These are phyloP conservation scores for Gallinago jamesoni DNA, from an alignment of 2,113 vertebrate genomes.

Conservation along the genomic window DNA sequence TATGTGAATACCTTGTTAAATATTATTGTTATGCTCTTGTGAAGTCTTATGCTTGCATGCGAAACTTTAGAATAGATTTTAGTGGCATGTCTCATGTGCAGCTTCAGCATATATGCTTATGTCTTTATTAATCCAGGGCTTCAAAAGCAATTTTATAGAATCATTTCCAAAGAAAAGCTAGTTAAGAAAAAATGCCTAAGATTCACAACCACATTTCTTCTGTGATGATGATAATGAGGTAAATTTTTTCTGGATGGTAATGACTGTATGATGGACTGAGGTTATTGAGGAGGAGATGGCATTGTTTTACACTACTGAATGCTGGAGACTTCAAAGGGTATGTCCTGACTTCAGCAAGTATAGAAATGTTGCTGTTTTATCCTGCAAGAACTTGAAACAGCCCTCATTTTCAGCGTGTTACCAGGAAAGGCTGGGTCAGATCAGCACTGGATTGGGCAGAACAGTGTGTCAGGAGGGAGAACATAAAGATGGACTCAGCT, in stretches of 20 bases:
- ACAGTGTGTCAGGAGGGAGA: neutral
- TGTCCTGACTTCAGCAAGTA: neutral
- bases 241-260: neutral
- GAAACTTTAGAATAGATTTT: neutral
- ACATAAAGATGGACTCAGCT: neutral
- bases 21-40: neutral
- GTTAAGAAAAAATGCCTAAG: neutral
- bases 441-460: neutral
- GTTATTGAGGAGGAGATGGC: neutral
- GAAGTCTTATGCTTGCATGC: neutral
- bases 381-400: neutral
- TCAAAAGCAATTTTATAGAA: neutral
- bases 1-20: neutral
- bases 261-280: neutral
- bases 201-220: neutral
- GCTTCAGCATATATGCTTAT: neutral
- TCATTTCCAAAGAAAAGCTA: neutral
- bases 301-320: neutral
- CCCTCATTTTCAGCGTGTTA: neutral
- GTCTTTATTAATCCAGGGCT: neutral
- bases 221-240: neutral
- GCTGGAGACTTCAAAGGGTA: neutral
- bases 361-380: neutral
- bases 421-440: neutral
- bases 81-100: neutral